Evolutionary conservation across 2,888 invertebrate species (phyloP).

Genomic region (Aethes cnicana): DNA sequence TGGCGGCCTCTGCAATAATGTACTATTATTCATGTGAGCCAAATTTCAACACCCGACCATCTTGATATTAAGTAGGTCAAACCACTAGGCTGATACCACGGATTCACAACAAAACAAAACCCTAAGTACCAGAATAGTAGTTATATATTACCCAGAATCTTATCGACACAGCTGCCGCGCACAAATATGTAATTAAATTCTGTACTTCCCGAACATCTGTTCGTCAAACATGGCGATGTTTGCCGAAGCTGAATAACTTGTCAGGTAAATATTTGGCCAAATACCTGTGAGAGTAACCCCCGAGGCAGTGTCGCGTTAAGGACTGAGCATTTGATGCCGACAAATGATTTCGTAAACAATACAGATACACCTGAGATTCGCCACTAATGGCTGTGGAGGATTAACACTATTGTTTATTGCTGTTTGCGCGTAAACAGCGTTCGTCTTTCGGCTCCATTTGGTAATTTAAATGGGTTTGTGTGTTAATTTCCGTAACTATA

Average conservation of each 20-base stretch:
- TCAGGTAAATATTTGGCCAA: slow-evolving; percentile 34
- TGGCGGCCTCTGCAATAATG: too few relatives aligned
- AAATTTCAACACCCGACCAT: too few relatives aligned
- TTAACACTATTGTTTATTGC: slow-evolving; percentile 1
- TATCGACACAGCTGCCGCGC: too few relatives aligned
- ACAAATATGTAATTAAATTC: slow-evolving; percentile 16
- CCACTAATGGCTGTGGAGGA: slow-evolving; percentile 10
- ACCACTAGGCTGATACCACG: too few relatives aligned
- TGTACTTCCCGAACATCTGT: slow-evolving; percentile 17
- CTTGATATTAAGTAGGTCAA: too few relatives aligned
- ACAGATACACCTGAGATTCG: slow-evolving; percentile 1
- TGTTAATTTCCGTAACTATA: too few relatives aligned
- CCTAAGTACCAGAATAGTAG: too few relatives aligned
- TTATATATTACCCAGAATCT: too few relatives aligned
- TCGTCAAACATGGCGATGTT: slow-evolving; percentile 32
- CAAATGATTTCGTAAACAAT: background rate
- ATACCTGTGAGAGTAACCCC: slow-evolving; percentile 26
- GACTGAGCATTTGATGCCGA: slow-evolving; percentile 9
- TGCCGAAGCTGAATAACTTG: slow-evolving; percentile 34
- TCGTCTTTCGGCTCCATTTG: too few relatives aligned
- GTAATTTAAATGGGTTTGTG: too few relatives aligned
- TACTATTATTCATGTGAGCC: too few relatives aligned
- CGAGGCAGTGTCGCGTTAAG: slow-evolving; percentile 16
- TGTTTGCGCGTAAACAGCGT: background rate
- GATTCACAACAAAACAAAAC: too few relatives aligned